Base-by-base conservation (phyloP, 2,888 invertebrate species). In the Diarsia brunnea region DNA sequence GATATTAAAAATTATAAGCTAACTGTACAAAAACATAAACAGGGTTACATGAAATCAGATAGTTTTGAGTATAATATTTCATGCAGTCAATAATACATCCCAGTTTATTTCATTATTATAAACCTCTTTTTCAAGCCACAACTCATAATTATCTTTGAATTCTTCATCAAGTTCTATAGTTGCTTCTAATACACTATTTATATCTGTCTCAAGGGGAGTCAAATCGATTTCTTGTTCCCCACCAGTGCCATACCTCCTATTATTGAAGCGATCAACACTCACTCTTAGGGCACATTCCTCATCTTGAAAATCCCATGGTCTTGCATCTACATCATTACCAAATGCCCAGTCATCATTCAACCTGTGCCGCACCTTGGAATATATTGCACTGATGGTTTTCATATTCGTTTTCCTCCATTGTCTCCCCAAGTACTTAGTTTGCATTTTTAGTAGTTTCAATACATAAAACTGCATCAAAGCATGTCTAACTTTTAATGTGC, bases 321-420 rank as follows among this genome's bases (percentile, higher is more conserved):
- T 97, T 0, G 99, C 99, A 95, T 99, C 99, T 89, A 99, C 97
- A 97, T 99, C 98, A 96, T 99, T 99, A 72, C 99, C 99, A 97
- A 98, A 99, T 5, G 99, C 99, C 99, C 99, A 99, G 94, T 99
- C 99, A 93, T 99, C 99, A 91, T 99, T 99, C 63, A 99, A 97
- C 73, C 99, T 97, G 96, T 99, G 99, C 47, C 99, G 97, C 4
- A 99, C 99, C 97, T 99, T 99, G 77, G 99, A 98, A 93, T 99
- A 99, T 92, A 99, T 99, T 77, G 99, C 99, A 93, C 99, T 99
- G 96, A 99, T 99, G 0, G 99, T 99, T 94, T 99, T 99, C 99
- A 99, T 99, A 93, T 99, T 99, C 1, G 99, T 98, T 95, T 99
- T 99, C 68, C 99, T 97, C 99, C 99, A 99, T 92, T 99, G 99